Conservation (phyloP, 2,797 vertebrate genomes). For the Sylvia borin region DNA sequence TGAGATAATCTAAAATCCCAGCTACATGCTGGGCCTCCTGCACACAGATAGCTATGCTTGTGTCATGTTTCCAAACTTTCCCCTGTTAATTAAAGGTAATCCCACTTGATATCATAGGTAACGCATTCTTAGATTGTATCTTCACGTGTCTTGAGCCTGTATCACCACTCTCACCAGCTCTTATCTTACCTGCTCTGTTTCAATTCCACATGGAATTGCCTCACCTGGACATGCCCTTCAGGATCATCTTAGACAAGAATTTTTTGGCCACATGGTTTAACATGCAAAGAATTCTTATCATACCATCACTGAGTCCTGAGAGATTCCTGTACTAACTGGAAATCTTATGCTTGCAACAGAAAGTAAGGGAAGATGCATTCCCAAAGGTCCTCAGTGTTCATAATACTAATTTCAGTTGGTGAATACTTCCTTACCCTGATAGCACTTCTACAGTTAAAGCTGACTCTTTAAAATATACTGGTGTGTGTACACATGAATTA, state of each 20-base stretch:
- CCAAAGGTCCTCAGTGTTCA: not conserved
- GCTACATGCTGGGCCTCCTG: not conserved
- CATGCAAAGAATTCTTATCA: not conserved
- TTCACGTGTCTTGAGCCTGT: not conserved
- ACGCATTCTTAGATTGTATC: not conserved
- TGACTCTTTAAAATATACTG: not conserved
- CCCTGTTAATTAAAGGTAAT: not conserved
- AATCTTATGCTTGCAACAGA: not conserved
- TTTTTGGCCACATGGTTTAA: not conserved
- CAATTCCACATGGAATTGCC: not conserved
- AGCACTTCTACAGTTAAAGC: not conserved
- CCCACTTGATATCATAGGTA: not conserved
- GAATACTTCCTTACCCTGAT: not conserved
- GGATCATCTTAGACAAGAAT: not conserved
- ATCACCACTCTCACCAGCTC: not conserved
- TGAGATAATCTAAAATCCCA: not conserved
- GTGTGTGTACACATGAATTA: not conserved
- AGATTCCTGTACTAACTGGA: not conserved
- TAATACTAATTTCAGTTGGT: not conserved
- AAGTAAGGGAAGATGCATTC: not conserved
- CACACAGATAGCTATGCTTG: not conserved
- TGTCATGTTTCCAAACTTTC: not conserved
- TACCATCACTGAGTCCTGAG: not conserved
- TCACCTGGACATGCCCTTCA: not conserved
- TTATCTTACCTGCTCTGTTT: not conserved